Evolutionary conservation across 2,888 invertebrate species (phyloP).

Genomic region (Chalcis sispes): DNA sequence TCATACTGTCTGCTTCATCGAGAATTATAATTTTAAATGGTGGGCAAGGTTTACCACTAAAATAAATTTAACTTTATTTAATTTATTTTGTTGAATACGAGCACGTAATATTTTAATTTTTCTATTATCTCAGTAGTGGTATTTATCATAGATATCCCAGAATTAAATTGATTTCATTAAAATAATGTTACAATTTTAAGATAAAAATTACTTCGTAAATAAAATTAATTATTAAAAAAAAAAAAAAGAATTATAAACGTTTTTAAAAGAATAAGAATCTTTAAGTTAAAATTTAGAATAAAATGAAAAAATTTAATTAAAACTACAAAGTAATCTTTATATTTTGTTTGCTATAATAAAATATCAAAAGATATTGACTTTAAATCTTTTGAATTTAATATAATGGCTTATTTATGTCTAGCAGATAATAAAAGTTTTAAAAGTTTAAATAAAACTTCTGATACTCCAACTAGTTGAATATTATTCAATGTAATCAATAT

Average conservation of each 20-base stretch:
- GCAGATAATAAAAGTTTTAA: conserved; percentile 66
- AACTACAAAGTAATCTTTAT: conserved; percentile 43
- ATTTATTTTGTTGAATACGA: neutral
- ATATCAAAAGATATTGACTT: conserved; percentile 48
- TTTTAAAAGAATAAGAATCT: neutral
- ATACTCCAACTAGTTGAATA: conserved; percentile 63
- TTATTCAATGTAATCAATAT: conserved; percentile 45
- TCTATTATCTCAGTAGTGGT: conserved; percentile 44
- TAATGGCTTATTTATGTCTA: conserved; percentile 62
- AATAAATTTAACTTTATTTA: conserved; percentile 79
- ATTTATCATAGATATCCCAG: conserved; percentile 48
- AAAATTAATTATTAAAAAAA: neutral
- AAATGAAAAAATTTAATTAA: neutral
- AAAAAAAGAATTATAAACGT: no score
- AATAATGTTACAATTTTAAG: conserved; percentile 32
- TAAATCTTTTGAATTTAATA: conserved; percentile 42
- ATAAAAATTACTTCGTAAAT: conserved; percentile 33
- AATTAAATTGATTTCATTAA: conserved; percentile 32
- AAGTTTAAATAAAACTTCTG: conserved; percentile 63
- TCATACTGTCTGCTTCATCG: conserved; percentile 99
- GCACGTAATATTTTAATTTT: neutral
- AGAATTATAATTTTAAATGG: conserved; percentile 97
- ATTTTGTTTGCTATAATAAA: conserved; percentile 46
- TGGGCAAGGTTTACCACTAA: conserved; percentile 83
- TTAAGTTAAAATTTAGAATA: conserved; percentile 10